phyloP scores from a whole-genome alignment of 2,113 vertebrate genomes.

The Pachycephala philippinensis region DNA sequence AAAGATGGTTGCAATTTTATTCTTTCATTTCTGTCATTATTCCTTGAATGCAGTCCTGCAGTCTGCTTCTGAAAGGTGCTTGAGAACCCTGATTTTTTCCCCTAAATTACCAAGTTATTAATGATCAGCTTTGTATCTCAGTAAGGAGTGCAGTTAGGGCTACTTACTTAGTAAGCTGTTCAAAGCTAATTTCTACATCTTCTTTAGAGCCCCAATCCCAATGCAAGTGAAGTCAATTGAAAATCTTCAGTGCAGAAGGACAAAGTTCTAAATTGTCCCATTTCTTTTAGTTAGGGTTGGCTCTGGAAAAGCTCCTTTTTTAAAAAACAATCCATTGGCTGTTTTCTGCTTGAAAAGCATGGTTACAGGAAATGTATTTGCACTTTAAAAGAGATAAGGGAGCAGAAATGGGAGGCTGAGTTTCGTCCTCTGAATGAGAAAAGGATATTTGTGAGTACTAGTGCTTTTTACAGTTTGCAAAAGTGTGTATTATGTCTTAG shows the following conservation, averaged over 20 bases:
- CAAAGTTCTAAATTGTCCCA: background rate
- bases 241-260: background rate
- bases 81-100: background rate
- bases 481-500: background rate
- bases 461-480: background rate
- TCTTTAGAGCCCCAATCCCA: background rate
- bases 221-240: background rate
- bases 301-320: background rate
- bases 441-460: background rate
- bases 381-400: background rate
- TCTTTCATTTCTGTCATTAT: constrained; percentile 28
- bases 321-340: background rate
- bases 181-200: constrained; percentile 3
- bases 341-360: constrained; percentile 10
- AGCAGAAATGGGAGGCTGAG: background rate
- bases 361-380: constrained; percentile 10
- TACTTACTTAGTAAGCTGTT: constrained; percentile 4
- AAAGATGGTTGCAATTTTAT: constrained; percentile 19
- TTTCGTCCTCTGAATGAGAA: background rate
- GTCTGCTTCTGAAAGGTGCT: constrained; percentile 20
- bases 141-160: background rate
- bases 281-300: constrained; percentile 3
- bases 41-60: constrained; percentile 25
- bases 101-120: constrained; percentile 18
- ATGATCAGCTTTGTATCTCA: background rate